Conservation (phyloP, 1,140 invertebrate species). For the Conus ventricosus region DNA sequence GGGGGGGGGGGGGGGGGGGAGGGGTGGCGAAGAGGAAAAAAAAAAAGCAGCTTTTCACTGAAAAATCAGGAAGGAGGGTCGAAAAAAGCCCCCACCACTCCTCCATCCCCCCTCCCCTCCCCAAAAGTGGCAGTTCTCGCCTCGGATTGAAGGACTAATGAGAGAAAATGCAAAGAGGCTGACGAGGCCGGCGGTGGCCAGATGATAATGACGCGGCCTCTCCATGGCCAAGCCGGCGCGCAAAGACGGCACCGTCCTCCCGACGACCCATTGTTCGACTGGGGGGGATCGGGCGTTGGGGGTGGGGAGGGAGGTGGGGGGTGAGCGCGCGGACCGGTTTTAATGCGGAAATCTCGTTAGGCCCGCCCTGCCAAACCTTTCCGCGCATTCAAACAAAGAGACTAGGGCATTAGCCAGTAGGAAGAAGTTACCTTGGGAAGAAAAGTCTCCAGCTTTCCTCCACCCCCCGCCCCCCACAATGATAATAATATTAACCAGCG, state of each 20-base stretch:
- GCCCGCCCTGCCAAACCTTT: slow-evolving; percentile 40
- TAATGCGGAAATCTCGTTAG: slow-evolving; percentile 52
- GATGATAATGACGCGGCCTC: slow-evolving; percentile 43
- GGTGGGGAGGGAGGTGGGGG: slow-evolving; percentile 3
- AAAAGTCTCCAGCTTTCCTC: not conserved
- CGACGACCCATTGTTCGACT: slow-evolving; percentile 34
- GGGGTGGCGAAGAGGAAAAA: not conserved
- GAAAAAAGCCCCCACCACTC: no score
- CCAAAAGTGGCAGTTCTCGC: not conserved
- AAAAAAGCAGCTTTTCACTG: not conserved
- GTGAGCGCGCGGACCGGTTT: slow-evolving; percentile 21
- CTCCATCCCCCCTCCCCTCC: no score
- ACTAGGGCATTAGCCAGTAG: slow-evolving; percentile 44
- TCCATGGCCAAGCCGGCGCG: slow-evolving; percentile 29
- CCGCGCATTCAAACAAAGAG: slow-evolving; percentile 43
- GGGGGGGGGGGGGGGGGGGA: not conserved
- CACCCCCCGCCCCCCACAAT: not conserved
- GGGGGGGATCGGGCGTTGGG: not conserved
- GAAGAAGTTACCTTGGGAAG: slow-evolving; percentile 35
- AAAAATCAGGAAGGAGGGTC: no score
- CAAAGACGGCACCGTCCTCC: slow-evolving; percentile 8
- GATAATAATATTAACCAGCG: slow-evolving; percentile 41
- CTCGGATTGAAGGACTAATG: slow-evolving; percentile 42
- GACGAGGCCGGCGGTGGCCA: slow-evolving; percentile 35
- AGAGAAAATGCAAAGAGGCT: slow-evolving; percentile 46